These are phyloP conservation scores for Heliconius aoede DNA, from an alignment of 2,888 invertebrate species.

Conservation along the genomic window DNA sequence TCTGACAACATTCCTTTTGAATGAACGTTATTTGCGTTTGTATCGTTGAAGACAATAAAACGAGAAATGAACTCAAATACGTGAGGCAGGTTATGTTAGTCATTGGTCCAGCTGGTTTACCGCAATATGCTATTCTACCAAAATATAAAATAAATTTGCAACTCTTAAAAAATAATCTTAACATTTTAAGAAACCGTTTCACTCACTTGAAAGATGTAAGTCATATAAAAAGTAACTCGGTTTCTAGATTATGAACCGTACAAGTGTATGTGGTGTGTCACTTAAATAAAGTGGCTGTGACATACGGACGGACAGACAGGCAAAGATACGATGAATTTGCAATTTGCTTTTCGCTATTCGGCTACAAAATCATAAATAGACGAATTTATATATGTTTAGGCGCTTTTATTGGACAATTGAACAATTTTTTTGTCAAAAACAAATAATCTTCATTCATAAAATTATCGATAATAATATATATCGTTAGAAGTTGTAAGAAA, in stretches of 20 bases:
- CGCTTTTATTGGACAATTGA: no score
- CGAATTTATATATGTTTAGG: no score
- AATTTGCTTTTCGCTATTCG: no score
- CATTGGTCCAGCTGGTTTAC: constrained; percentile 1
- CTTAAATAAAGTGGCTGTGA: background rate
- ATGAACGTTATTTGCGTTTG: constrained; percentile 58
- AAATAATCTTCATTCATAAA: no score
- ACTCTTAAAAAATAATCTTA: background rate
- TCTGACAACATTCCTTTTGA: constrained; percentile 52
- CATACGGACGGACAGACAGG: no score
- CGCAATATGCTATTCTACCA: background rate
- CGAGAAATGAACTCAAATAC: constrained; percentile 8
- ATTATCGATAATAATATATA: no score
- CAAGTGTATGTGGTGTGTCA: background rate
- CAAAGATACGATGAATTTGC: no score
- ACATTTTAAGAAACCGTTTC: background rate
- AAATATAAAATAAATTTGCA: background rate
- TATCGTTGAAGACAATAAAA: background rate
- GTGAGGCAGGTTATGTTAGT: background rate
- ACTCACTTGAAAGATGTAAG: background rate
- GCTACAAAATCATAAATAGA: no score
- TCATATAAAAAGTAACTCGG: background rate
- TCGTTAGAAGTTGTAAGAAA: background rate
- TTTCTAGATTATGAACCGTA: background rate
- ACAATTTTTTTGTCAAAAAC: no score